phyloP scores from a whole-genome alignment of 1,140 invertebrate genomes.

The Riptortus pedestris region DNA sequence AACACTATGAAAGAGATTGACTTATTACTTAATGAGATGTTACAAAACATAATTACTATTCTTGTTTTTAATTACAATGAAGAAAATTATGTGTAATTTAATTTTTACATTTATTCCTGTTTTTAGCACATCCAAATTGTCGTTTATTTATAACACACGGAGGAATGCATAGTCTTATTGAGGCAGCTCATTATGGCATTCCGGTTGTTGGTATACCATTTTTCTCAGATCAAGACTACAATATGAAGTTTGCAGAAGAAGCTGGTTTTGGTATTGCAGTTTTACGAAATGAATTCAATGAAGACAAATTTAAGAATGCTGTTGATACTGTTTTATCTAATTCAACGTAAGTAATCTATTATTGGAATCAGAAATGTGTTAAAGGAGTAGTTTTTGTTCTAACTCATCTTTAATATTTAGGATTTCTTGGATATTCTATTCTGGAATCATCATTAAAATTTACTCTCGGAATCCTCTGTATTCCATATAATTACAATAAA shows the following conservation, averaged over 20 bases:
- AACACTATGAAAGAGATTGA: neutral
- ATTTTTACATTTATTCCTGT: neutral
- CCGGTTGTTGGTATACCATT: constrained; percentile 42
- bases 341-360: constrained; percentile 5
- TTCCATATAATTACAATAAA: neutral
- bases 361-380: neutral
- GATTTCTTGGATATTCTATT: neutral
- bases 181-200: constrained; percentile 40
- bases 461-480: neutral
- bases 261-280: neutral
- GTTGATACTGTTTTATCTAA: neutral
- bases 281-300: constrained; percentile 7
- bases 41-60: neutral
- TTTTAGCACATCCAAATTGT: constrained; percentile 33
- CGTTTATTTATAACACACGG: constrained; percentile 39
- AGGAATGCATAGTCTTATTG: constrained; percentile 39
- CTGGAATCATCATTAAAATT: neutral
- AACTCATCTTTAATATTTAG: neutral
- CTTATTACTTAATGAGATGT: neutral
- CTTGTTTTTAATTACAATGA: neutral
- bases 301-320: neutral
- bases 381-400: neutral
- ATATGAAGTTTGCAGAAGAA: neutral
- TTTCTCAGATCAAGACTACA: constrained; percentile 37
- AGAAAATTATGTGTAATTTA: neutral